These are phyloP conservation scores for Chloropsis cyanopogon DNA, from an alignment of 2,113 vertebrate genomes.

Conservation along the genomic window DNA sequence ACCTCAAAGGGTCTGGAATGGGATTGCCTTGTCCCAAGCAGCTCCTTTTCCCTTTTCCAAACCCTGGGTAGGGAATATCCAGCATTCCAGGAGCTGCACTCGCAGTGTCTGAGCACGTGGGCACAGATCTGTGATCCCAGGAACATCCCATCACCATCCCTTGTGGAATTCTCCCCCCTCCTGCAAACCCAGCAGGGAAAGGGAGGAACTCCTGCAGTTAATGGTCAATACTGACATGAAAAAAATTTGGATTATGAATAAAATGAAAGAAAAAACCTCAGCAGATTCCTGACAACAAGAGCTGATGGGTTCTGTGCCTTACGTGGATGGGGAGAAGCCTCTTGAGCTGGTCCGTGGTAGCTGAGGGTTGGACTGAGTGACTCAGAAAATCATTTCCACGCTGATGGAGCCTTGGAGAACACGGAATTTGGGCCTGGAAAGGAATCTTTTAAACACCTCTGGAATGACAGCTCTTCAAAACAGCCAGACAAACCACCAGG, in stretches of 20 bases:
- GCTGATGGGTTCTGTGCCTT: not conserved
- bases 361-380: not conserved
- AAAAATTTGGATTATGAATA: not conserved
- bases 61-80: not conserved
- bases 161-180: not conserved
- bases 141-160: not conserved
- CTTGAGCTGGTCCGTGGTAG: rapidly evolving
- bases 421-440: not conserved
- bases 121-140: not conserved
- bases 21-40: not conserved
- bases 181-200: not conserved
- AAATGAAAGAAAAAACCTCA: not conserved
- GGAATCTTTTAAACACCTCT: not conserved
- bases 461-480: not conserved
- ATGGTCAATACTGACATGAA: rapidly evolving
- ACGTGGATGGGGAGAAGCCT: not conserved
- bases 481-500: not conserved
- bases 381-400: not conserved
- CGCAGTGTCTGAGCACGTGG: not conserved
- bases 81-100: not conserved
- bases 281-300: not conserved
- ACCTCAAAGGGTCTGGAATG: not conserved
- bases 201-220: not conserved
- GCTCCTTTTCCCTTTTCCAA: not conserved
- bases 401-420: not conserved